These are phyloP conservation scores for Monopterus albus DNA, from an alignment of 2,113 vertebrate genomes.

Conservation along the genomic window DNA sequence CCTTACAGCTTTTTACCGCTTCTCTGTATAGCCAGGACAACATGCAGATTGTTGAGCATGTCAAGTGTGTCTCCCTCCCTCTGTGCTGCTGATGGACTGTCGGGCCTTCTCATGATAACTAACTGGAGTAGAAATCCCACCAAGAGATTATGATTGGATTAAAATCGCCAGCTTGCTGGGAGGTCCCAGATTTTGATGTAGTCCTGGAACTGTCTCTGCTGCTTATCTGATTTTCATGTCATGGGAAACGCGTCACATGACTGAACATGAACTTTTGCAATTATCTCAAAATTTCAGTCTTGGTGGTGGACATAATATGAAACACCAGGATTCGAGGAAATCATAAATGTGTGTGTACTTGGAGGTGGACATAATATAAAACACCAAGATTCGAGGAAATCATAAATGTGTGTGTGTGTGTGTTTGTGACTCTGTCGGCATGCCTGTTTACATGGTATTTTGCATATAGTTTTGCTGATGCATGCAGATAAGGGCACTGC, in stretches of 20 bases:
- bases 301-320: background rate
- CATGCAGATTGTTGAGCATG: constrained; percentile 53
- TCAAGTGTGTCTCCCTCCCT: constrained; percentile 50
- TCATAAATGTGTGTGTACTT: no score
- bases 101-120: constrained; percentile 47
- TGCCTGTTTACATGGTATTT: constrained; percentile 41
- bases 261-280: constrained; percentile 38
- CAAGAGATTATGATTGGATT: constrained; percentile 56
- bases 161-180: constrained; percentile 36
- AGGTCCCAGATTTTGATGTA: constrained; percentile 53
- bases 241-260: background rate
- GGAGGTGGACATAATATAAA: background rate
- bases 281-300: constrained; percentile 30
- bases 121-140: constrained; percentile 40
- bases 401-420: constrained; percentile 24
- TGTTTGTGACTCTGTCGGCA: background rate
- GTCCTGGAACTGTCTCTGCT: constrained; percentile 24
- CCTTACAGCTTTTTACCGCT: constrained; percentile 5
- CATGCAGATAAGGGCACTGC: constrained; percentile 42
- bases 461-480: constrained; percentile 71
- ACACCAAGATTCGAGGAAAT: constrained; percentile 29
- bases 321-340: constrained; percentile 29
- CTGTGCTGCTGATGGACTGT: constrained; percentile 58
- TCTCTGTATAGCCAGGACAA: constrained; percentile 9
- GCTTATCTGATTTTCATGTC: constrained; percentile 28